Conservation (phyloP, 2,797 vertebrate genomes). For the Alcedo quadribrachys region DNA sequence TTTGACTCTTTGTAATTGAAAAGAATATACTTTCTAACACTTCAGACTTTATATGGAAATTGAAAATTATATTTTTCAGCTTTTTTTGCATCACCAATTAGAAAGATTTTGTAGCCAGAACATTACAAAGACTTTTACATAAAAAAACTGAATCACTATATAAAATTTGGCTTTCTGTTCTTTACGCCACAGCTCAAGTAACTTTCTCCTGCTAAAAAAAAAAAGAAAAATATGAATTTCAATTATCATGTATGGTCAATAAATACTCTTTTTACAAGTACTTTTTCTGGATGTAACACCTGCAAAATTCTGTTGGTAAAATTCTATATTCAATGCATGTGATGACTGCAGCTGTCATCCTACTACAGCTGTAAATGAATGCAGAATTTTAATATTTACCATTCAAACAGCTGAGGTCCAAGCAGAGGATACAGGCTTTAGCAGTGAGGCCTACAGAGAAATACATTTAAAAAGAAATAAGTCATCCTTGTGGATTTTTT, state of each 20-base stretch:
- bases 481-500: background rate
- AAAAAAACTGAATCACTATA: background rate
- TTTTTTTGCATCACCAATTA: slow-evolving; percentile 13
- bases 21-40: slow-evolving; percentile 47
- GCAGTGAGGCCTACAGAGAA: background rate
- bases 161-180: background rate
- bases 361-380: background rate
- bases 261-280: background rate
- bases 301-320: background rate
- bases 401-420: background rate
- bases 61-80: slow-evolving; percentile 56
- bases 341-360: background rate
- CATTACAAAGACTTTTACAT: background rate
- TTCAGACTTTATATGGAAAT: slow-evolving; percentile 32
- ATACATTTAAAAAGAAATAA: background rate
- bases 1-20: slow-evolving; percentile 49
- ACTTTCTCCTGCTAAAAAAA: background rate
- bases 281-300: background rate
- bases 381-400: background rate
- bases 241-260: background rate
- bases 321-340: background rate
- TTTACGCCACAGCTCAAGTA: background rate
- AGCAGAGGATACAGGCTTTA: background rate
- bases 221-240: background rate
- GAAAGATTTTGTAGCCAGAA: slow-evolving; percentile 15